Base-by-base conservation (phyloP, 1,140 invertebrate species). In the Brachionus koreanus region DNA sequence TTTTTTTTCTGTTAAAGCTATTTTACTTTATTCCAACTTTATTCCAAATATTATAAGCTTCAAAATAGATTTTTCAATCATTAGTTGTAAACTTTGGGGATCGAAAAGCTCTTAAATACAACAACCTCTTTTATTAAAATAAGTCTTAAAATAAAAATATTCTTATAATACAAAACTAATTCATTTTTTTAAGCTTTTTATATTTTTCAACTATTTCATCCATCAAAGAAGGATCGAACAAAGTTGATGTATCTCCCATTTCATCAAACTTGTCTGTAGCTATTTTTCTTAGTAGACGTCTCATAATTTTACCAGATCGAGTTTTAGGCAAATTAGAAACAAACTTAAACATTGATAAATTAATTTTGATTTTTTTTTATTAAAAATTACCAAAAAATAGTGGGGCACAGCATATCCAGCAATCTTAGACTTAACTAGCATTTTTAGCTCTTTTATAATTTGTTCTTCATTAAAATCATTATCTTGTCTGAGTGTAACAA, bases 211-310 rank as follows among this genome's bases (percentile, higher is more conserved):
- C 19, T 2, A 84, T 42, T 25, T 77, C 74, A 5, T 87, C 86
- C 0, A 98, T 92, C 82, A 98, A 91, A 5, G 89, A 89, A 83
- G 94, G 94, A 85, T 98, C 96, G 43, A 94, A 94, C 63, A 98
- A 88, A 1, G 97, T 98, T 12, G 94, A 95, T 0, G 92, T 92
- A 87, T 99, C 97, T 4, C 97, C 97, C 61, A 99, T 91, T 83
- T 98, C 92, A 63, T 87, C 85, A 7, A 83, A 76, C 61, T 88
- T 84, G 77, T 86, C 83, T 25, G 82, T 63, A 19, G 86, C 88
- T 12, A 88, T 85, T 83, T 88, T 88, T n/a, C 87, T 83, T 46
- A 90, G 84, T 52, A 90, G 86, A 67, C 89, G 84, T 57, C 89
- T 84, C 88, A 90, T 89, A 25, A 90, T 90, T 84, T 90, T 90